Conservation (phyloP, 1,140 invertebrate genomes). For the Drosophila repletoides region DNA sequence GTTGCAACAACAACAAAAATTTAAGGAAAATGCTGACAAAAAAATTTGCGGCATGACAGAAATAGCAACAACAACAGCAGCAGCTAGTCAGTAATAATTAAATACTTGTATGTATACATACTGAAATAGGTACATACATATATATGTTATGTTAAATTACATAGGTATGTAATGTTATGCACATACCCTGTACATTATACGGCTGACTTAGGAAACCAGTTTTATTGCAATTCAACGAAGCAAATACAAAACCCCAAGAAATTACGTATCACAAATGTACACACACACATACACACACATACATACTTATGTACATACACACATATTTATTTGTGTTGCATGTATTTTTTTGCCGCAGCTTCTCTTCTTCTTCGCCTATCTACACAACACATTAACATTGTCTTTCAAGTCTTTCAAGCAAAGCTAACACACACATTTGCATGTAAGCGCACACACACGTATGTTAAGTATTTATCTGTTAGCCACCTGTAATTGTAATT, state of each 20-base stretch:
- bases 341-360: constrained; percentile 38
- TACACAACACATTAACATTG: constrained; percentile 4
- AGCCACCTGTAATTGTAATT: constrained; percentile 58
- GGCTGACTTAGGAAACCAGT: constrained; percentile 71
- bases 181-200: constrained; percentile 65
- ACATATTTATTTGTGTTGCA: constrained; percentile 8
- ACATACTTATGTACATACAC: constrained; percentile 6
- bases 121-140: not conserved
- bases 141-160: not conserved
- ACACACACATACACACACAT: constrained; percentile 36
- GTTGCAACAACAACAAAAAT: constrained; percentile 49
- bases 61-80: constrained; percentile 30
- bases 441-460: not conserved
- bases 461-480: not conserved
- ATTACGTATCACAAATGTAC: constrained; percentile 76
- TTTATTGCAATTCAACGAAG: constrained; percentile 74
- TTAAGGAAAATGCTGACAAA: constrained; percentile 54
- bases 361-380: constrained; percentile 33
- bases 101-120: constrained; percentile 33
- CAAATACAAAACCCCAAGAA: constrained; percentile 68
- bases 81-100: constrained; percentile 50
- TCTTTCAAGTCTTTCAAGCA: constrained; percentile 33
- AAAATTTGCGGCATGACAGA: constrained; percentile 62
- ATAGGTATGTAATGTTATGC: constrained; percentile 10
- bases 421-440: constrained; percentile 3